A percentile compares a stretch with the other conserved stretches of the same genome.
phyloP scores from a whole-genome alignment of 2,113 vertebrate species.

The Alosa alosa region DNA sequence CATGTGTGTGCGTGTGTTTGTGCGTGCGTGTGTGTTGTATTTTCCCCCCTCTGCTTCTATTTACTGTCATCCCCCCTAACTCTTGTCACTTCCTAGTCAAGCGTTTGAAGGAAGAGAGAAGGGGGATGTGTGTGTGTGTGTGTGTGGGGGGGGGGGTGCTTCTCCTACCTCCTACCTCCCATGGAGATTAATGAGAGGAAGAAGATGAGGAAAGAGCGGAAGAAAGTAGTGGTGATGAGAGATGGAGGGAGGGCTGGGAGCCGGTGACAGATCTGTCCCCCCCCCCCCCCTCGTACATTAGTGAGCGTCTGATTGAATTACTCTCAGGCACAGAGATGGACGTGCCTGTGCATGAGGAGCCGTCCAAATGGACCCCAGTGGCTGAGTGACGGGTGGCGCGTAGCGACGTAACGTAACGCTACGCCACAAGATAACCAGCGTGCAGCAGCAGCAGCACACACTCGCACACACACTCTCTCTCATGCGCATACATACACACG shows the following conservation, averaged over 20 bases:
- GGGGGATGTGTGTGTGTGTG: too few species aligned
- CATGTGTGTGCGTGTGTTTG: not conserved
- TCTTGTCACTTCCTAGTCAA: not conserved
- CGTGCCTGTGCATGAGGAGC: conserved; percentile 22
- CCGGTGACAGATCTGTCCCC: conserved; percentile 26
- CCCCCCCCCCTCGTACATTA: conserved; percentile 29
- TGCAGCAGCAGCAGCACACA: too few species aligned
- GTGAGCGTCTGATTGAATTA: conserved; percentile 1
- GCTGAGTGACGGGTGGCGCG: too few species aligned
- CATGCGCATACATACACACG: not conserved
- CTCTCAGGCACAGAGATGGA: conserved; percentile 13
- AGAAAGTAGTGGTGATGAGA: not conserved
- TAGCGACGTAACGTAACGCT: too few species aligned
- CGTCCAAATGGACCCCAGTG: not conserved
- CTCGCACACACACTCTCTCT: not conserved
- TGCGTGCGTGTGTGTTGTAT: not conserved
- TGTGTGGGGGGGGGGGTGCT: not conserved
- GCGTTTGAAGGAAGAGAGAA: not conserved
- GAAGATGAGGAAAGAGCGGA: not conserved
- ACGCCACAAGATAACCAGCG: not conserved
- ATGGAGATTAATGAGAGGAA: conserved; percentile 1
- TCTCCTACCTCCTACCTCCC: not conserved
- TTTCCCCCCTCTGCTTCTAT: conserved; percentile 11
- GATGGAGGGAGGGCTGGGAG: not conserved
- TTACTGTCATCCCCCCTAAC: conserved; percentile 21